Evolutionary conservation across 2,888 invertebrate genomes (phyloP), one percentile per base, ranked within the genome.

Genomic region (Archaeoteleia sp.): DNA sequence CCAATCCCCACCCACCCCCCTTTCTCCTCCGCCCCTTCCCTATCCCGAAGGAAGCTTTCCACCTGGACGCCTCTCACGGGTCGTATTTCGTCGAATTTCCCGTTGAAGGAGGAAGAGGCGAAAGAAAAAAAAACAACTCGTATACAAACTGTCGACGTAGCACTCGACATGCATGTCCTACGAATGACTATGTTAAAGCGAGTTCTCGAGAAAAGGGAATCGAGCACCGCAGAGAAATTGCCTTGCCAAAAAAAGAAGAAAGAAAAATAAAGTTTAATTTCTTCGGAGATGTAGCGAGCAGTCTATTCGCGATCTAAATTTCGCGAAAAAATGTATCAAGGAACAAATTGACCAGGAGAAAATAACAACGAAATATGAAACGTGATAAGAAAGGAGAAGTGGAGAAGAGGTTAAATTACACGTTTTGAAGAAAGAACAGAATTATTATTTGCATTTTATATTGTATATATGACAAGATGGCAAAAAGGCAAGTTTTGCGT

Each of bases 1-100:
- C 78, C 74, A 74, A 69, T 76, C 79, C 74, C 71, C 61, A 68
- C 70, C 71, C 51, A 67, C 65, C 65, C 53, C 51, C 60, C 55
- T 51, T 5, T 20, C 5, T n/a, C n/a, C n/a, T n/a, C n/a, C n/a
- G n/a, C n/a, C n/a, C n/a, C n/a, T n/a, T n/a, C n/a, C n/a, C n/a
- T n/a, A n/a, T n/a, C n/a, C n/a, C n/a, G n/a, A 34, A 35, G 34
- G 27, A 57, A 72, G 66, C 51, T 71, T 68, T 67, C 72, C 73
- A 74, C 75, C 74, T 76, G 73, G 72, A 71, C 71, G 71, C 70
- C 73, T 71, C 71, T 71, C 72, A 54, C 65, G 62, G 60, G 49
- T 66, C 53, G 39, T 66, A 57, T 49, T 55, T 63, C 62, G 60
- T 61, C 51, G 54, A 46, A 71, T 57, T 62, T 61, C 55, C 20